Evolutionary conservation across 1,140 invertebrate species (phyloP).

Genomic region (Vollenhovia emeryi): DNA sequence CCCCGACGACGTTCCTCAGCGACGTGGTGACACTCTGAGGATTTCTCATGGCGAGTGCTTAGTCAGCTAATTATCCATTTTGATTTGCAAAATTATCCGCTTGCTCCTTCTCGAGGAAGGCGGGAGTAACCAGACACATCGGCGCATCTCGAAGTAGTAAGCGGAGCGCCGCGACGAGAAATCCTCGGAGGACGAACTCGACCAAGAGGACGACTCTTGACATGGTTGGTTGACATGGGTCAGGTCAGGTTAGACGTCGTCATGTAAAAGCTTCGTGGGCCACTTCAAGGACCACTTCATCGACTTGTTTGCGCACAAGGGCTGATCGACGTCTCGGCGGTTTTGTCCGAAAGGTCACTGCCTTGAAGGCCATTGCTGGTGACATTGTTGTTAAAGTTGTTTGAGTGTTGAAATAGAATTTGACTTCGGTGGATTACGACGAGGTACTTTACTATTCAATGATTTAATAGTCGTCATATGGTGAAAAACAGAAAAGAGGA

Average conservation of each 20-base stretch:
- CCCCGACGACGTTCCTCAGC: conserved; percentile 20
- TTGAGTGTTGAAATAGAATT: not conserved
- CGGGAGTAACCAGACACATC: not conserved
- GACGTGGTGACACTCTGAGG: conserved; percentile 29
- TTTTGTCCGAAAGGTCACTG: not conserved
- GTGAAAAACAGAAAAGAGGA: not conserved
- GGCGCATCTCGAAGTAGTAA: not conserved
- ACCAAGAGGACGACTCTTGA: not conserved
- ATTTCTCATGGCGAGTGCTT: conserved; percentile 57
- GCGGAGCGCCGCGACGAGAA: not conserved
- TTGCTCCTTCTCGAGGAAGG: not conserved
- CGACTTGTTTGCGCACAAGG: not conserved
- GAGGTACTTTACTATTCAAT: not conserved
- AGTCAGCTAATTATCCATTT: conserved; percentile 71
- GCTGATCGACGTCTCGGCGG: not conserved
- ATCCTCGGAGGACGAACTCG: not conserved
- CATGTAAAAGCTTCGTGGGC: not conserved
- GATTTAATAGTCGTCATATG: not conserved
- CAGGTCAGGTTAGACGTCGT: conserved; percentile 13
- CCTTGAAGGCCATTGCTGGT: not conserved
- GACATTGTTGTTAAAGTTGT: not conserved
- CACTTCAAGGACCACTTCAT: conserved; percentile 16
- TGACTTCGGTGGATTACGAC: not conserved
- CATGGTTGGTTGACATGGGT: not conserved
- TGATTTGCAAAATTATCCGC: conserved; percentile 1